These are phyloP conservation scores for Plumapathes pennacea DNA, from an alignment of 92 coral and sea anemone species.

Conservation along the genomic window DNA sequence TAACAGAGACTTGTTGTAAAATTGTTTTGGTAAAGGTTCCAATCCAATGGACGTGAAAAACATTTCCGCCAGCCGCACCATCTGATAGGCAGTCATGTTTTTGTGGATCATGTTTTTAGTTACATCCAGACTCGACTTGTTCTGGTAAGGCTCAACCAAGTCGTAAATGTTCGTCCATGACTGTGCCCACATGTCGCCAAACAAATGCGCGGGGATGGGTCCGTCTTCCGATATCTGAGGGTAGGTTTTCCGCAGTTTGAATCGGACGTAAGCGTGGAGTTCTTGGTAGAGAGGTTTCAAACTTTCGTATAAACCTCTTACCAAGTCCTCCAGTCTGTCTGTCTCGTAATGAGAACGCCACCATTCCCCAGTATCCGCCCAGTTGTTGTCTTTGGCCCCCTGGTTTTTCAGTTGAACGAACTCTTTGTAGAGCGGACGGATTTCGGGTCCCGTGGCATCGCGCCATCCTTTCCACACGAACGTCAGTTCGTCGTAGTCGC, in stretches of 20 bases:
- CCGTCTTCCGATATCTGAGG: constrained; percentile 35
- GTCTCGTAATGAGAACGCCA: constrained; percentile 76
- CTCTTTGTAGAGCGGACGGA: constrained; percentile 53
- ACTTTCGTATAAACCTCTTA: constrained; percentile 62
- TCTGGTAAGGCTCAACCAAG: constrained; percentile 66
- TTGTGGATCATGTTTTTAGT: constrained; percentile 53
- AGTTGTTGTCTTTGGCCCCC: constrained; percentile 75
- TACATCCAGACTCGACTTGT: constrained; percentile 70
- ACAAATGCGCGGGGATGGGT: constrained; percentile 80
- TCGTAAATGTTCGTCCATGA: constrained; percentile 75
- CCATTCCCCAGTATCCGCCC: constrained; percentile 62
- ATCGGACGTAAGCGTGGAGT: constrained; percentile 87
- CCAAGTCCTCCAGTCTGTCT: constrained; percentile 39
- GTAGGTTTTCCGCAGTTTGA: constrained; percentile 44
- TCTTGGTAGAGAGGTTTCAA: constrained; percentile 84
- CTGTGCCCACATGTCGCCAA: constrained; percentile 94
- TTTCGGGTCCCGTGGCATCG: constrained; percentile 71
- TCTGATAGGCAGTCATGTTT: constrained; percentile 32
- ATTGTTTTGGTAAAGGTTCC: constrained; percentile 47
- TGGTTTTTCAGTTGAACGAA: constrained; percentile 73
- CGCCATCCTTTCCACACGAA: constrained; percentile 90
- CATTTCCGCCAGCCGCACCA: constrained; percentile 67
- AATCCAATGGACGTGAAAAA: constrained; percentile 75
- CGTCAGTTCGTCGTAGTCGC: constrained; percentile 19
- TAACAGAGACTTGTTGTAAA: constrained; percentile 63